These are phyloP conservation scores for Falco rusticolus DNA, from an alignment of 2,797 vertebrate genomes.

Conservation along the genomic window DNA sequence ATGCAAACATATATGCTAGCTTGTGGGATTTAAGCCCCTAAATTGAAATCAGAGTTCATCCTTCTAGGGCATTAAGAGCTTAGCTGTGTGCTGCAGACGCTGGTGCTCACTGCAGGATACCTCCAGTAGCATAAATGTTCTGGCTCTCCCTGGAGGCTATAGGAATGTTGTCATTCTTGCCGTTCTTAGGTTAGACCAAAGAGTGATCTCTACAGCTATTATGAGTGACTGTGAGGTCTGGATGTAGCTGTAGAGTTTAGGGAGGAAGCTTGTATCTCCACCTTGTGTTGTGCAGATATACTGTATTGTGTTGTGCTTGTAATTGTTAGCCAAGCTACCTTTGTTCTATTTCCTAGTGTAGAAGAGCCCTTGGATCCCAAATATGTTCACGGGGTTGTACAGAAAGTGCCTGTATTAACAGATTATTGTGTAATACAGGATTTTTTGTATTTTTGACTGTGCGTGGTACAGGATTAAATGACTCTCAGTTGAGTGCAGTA, in stretches of 20 bases:
- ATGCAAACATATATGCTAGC: neutral
- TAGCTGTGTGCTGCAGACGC: accelerated
- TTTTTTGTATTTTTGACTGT: neutral
- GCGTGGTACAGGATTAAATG: neutral
- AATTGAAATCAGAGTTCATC: neutral
- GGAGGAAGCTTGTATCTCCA: neutral
- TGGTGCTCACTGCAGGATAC: neutral
- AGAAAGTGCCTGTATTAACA: neutral
- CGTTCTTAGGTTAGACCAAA: neutral
- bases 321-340: neutral
- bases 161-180: neutral
- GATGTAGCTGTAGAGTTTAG: neutral
- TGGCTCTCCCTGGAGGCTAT: neutral
- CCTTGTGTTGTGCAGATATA: neutral
- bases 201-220: neutral
- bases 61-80: neutral
- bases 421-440: neutral
- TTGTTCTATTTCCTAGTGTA: neutral
- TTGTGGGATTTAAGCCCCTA: neutral
- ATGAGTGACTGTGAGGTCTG: accelerated
- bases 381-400: neutral
- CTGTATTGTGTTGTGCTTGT: neutral
- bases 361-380: neutral
- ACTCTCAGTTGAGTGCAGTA: neutral
- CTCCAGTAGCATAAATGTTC: neutral